Percentiles rank a stretch among this genome's conserved stretches.
These are phyloP conservation scores for Gibbula magus DNA, from an alignment of 2,888 invertebrate species.

Conservation along the genomic window DNA sequence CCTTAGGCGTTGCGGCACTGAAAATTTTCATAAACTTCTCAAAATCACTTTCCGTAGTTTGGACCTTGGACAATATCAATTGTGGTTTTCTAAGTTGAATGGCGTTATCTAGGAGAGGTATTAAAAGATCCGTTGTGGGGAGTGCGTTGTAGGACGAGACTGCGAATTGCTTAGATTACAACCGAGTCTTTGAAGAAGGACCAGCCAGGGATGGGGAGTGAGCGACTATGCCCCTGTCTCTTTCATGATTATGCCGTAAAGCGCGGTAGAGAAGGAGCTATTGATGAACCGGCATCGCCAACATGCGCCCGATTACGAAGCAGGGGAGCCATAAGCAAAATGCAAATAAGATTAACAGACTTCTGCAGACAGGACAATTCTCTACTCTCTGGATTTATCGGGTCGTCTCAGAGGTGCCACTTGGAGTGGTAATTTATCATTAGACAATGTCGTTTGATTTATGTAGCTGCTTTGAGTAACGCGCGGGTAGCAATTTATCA, in stretches of 20 bases:
- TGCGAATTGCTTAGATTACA: background rate
- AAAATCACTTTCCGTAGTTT: conserved; percentile 3
- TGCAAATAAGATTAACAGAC: background rate
- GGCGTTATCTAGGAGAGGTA: background rate
- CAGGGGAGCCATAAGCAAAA: background rate
- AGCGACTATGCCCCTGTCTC: background rate
- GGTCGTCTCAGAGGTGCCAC: too few species aligned
- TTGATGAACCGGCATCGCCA: background rate
- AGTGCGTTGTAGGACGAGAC: background rate
- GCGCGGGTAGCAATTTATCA: too few species aligned
- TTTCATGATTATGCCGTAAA: background rate
- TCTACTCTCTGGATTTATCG: too few species aligned
- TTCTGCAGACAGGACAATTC: too few species aligned
- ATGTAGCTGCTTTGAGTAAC: too few species aligned
- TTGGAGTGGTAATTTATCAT: too few species aligned
- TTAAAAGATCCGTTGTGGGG: background rate
- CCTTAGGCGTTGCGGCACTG: background rate
- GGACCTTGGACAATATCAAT: background rate
- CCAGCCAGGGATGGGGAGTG: too few species aligned
- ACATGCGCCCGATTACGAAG: background rate
- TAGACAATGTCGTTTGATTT: too few species aligned
- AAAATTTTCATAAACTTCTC: conserved; percentile 12
- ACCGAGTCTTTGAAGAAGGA: background rate
- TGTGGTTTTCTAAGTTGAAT: background rate
- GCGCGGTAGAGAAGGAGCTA: background rate